Percentiles rank a stretch among this genome's conserved stretches.
These are phyloP conservation scores for Tetraodon nigroviridis DNA, from an alignment of 2,113 vertebrate genomes.

Conservation along the genomic window DNA sequence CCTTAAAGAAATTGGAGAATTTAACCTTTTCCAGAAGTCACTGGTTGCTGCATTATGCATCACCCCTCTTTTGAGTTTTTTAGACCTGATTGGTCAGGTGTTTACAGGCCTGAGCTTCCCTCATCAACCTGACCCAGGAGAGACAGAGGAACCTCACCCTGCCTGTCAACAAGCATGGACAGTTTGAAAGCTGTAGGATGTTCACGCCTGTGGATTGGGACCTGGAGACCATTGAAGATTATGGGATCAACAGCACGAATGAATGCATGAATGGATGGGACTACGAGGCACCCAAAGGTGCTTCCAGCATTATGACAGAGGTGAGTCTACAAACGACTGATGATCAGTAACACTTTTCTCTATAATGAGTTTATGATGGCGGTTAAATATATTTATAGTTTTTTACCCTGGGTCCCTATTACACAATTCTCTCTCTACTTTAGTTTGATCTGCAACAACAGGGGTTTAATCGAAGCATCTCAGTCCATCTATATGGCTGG, in stretches of 20 bases:
- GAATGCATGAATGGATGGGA: constrained; percentile 72
- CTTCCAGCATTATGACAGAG: constrained; percentile 68
- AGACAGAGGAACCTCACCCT: constrained; percentile 75
- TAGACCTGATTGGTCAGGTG: constrained; percentile 80
- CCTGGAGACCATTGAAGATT: constrained; percentile 69
- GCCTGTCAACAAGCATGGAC: constrained; percentile 46
- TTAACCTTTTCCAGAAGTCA: constrained; percentile 78
- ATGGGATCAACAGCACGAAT: constrained; percentile 73
- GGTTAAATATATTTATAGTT: too few relatives aligned
- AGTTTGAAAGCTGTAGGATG: constrained; percentile 78
- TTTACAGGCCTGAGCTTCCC: constrained; percentile 71
- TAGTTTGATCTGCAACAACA: constrained; percentile 83
- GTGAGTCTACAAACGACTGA: constrained; percentile 39
- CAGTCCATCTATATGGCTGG: constrained; percentile 84
- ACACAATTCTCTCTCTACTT: too few relatives aligned
- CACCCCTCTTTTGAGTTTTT: constrained; percentile 23
- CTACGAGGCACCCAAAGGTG: constrained; percentile 62
- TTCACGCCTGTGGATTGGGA: constrained; percentile 75
- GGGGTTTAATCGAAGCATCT: constrained; percentile 69
- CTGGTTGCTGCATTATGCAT: constrained; percentile 68
- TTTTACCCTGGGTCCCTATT: too few relatives aligned
- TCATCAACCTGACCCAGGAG: constrained; percentile 74
- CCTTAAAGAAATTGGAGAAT: constrained; percentile 75
- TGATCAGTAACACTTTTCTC: too few relatives aligned
- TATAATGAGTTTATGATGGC: too few relatives aligned